Evolutionary conservation across 2,888 invertebrate genomes (phyloP), one percentile per base, ranked within the genome.

Genomic region (Plagodis dolabraria): DNA sequence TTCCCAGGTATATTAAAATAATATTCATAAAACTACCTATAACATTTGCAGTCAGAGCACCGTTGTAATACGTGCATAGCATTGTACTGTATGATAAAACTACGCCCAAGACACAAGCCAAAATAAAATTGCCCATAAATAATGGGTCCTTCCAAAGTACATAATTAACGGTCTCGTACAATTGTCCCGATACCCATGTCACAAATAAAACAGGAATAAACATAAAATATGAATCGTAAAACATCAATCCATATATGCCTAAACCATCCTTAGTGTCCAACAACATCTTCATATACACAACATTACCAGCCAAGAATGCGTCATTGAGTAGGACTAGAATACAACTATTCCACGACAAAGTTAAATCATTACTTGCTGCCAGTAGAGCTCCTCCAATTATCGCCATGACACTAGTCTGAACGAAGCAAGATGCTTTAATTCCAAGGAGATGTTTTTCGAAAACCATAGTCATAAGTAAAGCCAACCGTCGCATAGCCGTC

Each of bases 1-100:
- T 99, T 35, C 99, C 99, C 67, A 98, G 93, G 89, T 99, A 99
- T 0, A 99, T 99, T 5, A 99, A 97, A 71, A 98, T 95, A 71
- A 99, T 97, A 89, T 99, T 99, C 93, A 99, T 99, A 55, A 99
- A 93, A 79, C 99, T 99, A 6, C 99, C 99, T 69, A 99, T 98
- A 62, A 99, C 99, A 6, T 99, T 99, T 0, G 99, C 99, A 0
- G 99, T 99, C 49, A 99, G 93, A n/a, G 99, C 99, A 58, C 99
- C 99, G 87, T 99, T 99, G 85, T 97, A 95, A 75, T 97, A 96
- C 0, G 99, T 99, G 88, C 99, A 99, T 44, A 99, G 86, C 76
- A 99, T 97, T 10, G 98, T 97, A 82, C 98, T 97, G 85, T 99
- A 99, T 47, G 97, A 98, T 52, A 99, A 93, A 49, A 99, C 93